These are phyloP conservation scores for Acipenser transmontanus DNA, from an alignment of 2,797 vertebrate genomes.

Conservation along the genomic window DNA sequence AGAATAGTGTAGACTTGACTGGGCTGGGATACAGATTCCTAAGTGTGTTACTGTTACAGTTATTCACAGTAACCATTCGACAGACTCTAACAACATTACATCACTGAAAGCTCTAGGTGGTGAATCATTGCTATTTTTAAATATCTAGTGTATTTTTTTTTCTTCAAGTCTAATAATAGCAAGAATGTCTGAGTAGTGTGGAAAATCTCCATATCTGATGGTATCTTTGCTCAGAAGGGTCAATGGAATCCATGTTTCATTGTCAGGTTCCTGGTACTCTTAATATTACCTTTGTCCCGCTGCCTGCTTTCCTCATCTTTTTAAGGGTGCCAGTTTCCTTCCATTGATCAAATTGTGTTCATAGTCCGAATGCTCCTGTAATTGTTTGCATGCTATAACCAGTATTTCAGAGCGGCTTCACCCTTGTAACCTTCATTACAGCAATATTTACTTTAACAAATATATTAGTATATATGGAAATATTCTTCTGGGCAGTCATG, in stretches of 20 bases:
- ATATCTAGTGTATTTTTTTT: constrained; percentile 46
- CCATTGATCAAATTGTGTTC: too few relatives aligned
- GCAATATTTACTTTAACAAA: too few relatives aligned
- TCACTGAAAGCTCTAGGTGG: constrained; percentile 55
- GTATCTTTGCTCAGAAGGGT: constrained; percentile 43
- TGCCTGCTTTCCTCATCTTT: too few relatives aligned
- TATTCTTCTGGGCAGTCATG: too few relatives aligned
- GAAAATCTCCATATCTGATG: constrained; percentile 55
- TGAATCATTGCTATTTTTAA: constrained; percentile 66
- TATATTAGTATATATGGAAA: too few relatives aligned
- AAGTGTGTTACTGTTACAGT: constrained; percentile 1
- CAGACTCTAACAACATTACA: constrained; percentile 48
- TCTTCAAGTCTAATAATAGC: constrained; percentile 54
- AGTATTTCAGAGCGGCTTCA: too few relatives aligned
- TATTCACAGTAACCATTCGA: constrained; percentile 11
- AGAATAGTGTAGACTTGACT: not conserved
- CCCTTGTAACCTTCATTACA: too few relatives aligned
- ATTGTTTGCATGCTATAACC: too few relatives aligned
- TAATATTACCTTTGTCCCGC: constrained; percentile 15
- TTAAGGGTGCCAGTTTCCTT: too few relatives aligned
- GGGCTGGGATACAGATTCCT: not conserved
- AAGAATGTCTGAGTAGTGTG: constrained; percentile 40
- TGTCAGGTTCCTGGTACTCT: constrained; percentile 30
- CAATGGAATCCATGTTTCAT: constrained; percentile 38
- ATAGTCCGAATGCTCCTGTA: too few relatives aligned